A percentile compares a stretch with the other conserved stretches of the same genome.
phyloP scores from a whole-genome alignment of 1,140 invertebrate genomes.

The Euura lappo region DNA sequence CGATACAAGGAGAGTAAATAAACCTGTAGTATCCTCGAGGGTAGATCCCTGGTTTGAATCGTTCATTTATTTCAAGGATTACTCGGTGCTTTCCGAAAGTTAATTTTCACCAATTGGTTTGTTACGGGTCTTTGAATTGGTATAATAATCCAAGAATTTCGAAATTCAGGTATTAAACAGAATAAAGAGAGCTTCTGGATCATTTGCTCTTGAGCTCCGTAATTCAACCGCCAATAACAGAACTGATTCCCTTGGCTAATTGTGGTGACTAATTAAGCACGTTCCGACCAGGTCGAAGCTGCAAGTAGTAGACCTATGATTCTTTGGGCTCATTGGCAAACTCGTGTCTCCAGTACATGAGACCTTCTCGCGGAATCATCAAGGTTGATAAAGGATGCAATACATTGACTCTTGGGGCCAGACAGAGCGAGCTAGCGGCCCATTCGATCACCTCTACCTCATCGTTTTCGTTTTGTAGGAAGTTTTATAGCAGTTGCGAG shows the following conservation, averaged over 20 bases:
- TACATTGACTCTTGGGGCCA: not conserved
- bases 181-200: not conserved
- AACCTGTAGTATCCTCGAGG: not conserved
- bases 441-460: not conserved
- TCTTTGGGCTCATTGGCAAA: not conserved
- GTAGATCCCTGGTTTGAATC: not conserved
- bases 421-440: not conserved
- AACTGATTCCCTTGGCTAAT: no score
- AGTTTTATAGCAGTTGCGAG: slow-evolving; percentile 47
- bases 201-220: not conserved
- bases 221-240: no score
- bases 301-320: not conserved
- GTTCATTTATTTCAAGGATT: not conserved
- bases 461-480: slow-evolving; percentile 40
- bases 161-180: not conserved
- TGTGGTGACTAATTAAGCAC: no score
- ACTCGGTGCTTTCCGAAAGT: not conserved
- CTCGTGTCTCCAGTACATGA: not conserved
- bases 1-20: not conserved
- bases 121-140: not conserved
- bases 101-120: not conserved
- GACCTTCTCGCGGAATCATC: not conserved
- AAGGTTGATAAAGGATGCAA: not conserved
- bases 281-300: no score
- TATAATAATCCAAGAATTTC: not conserved